Evolutionary conservation across 53 echinoderm and acorn worm genomes (phyloP), one percentile per base, ranked within the genome.

Genomic region (Hippasteria phrygiana): DNA sequence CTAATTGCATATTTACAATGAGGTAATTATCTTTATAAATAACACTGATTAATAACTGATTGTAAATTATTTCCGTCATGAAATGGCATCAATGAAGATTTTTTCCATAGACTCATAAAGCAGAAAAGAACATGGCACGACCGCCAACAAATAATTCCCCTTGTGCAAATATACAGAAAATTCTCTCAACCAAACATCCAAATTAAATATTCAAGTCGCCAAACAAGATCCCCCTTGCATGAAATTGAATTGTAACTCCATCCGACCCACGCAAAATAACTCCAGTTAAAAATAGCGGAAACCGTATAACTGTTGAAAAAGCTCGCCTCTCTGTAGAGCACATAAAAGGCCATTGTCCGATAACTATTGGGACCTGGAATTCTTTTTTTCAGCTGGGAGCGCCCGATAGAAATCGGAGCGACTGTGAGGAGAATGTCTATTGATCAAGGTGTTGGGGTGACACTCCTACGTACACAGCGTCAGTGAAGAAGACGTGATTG

Each of bases 221-320:
- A 32, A 71, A 71, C 36, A 69, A 24, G 71, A 37, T 70, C 51
- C 51, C 22, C 47, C 38, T 67, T 48, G 85, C 85, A 71, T 85
- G 85, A 85, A 85, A 85, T 85, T 85, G 85, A 50, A 53, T 5
- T 5, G 85, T 53, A 85, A 85, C 71, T 51, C 28, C 13, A 85
- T 51, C 45, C 85, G 70, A 27, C 35, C 51, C 5, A 43, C 7
- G 33, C 67, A 50, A 53, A 83, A 46, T 67, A 69, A 47, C 83
- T 66, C 46, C 0, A 27, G 69, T 85, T 85, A 85, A 85, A 85
- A 71, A 85, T 85, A 85, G 85, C 51, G 13, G 69, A 71, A 71
- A 50, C 50, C 71, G n/a, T 85, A 71, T 28, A 43, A 45, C 37
- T 9, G 4, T 17, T 27, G 17, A 2, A 33, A 20, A 65, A 22